phyloP scores from a whole-genome alignment of 2,797 vertebrate species.

The Pangasius sanitwongsei region DNA sequence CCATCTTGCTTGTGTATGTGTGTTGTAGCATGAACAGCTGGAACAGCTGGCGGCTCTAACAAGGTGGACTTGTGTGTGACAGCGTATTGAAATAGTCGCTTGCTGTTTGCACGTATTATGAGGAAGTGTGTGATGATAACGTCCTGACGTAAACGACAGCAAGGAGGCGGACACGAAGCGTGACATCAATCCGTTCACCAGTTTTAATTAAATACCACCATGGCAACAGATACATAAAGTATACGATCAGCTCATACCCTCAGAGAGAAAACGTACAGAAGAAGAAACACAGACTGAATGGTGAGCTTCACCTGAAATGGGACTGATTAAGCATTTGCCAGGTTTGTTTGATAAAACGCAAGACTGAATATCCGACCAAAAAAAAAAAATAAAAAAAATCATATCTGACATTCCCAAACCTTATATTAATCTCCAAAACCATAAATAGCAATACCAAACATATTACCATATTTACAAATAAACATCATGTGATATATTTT shows the following conservation, averaged over 20 bases:
- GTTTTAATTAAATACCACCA: constrained; percentile 55
- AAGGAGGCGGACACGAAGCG: constrained; percentile 34
- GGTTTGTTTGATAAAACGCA: not conserved
- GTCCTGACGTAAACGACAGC: constrained; percentile 31
- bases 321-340: not conserved
- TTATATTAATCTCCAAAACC: no score
- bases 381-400: no score
- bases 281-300: not conserved
- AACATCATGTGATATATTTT: not conserved
- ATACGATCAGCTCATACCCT: constrained; percentile 29
- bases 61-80: constrained; percentile 1
- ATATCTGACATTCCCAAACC: not conserved
- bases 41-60: constrained; percentile 25
- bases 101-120: constrained; percentile 10
- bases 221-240: constrained; percentile 9
- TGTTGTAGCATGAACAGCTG: constrained; percentile 18
- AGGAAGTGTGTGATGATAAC: constrained; percentile 36
- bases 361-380: not conserved
- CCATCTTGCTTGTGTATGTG: not conserved
- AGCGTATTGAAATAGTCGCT: not conserved
- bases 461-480: not conserved
- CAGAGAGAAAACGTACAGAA: not conserved
- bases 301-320: not conserved
- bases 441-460: no score
- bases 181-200: constrained; percentile 32